phyloP scores from a whole-genome alignment of 2,113 vertebrate species.

The Paramormyrops kingsleyae region DNA sequence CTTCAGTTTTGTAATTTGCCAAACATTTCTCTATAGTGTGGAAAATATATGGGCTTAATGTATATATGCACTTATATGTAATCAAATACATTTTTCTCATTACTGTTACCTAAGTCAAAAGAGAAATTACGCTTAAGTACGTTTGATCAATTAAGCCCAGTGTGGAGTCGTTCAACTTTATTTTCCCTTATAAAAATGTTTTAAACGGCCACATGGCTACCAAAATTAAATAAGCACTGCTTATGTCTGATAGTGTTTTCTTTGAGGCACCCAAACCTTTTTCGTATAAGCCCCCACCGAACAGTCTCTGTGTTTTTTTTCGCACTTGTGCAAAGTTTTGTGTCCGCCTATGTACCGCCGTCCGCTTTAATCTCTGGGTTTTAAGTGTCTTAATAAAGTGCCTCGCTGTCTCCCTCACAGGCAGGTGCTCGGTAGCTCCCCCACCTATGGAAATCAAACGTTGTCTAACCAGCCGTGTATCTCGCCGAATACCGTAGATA shows the following conservation, averaged over 20 bases:
- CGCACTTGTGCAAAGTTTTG: neutral
- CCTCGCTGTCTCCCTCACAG: neutral
- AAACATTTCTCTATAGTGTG: neutral
- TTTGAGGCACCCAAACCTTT: neutral
- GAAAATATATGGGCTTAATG: neutral
- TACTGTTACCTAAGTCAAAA: neutral
- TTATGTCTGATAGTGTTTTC: neutral
- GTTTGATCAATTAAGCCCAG: neutral
- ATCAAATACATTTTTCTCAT: neutral
- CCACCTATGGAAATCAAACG: neutral
- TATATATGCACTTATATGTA: neutral
- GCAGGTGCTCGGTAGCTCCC: neutral
- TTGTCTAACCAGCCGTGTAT: neutral
- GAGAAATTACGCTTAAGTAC: neutral
- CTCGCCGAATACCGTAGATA: neutral
- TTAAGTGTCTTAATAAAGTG: neutral
- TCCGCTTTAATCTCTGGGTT: neutral
- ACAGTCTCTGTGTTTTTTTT: neutral
- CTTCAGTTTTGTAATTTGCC: neutral
- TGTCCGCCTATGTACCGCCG: neutral
- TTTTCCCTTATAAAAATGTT: neutral
- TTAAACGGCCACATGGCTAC: neutral
- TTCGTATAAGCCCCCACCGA: neutral
- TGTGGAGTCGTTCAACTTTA: neutral
- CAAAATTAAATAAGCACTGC: neutral